phyloP scores from a whole-genome alignment of 1,140 invertebrate species.

The Drosophila dunni region DNA sequence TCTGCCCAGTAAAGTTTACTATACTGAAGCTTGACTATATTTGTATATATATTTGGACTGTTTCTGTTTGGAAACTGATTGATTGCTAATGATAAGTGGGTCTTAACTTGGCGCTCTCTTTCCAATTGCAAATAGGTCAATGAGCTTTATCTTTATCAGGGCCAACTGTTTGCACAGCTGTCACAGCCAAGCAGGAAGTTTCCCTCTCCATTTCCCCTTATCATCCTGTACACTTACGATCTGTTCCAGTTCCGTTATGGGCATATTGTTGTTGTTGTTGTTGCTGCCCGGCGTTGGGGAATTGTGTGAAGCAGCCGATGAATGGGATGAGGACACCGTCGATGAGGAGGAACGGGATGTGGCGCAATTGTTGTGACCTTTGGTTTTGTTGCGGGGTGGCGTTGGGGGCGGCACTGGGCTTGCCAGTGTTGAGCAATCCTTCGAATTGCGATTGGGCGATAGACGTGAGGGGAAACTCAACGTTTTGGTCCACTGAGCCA shows the following conservation, averaged over 20 bases:
- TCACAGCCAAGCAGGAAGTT: constrained; percentile 51
- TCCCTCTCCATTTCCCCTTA: constrained; percentile 2
- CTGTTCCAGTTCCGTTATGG: constrained; percentile 88
- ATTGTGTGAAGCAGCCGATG: constrained; percentile 64
- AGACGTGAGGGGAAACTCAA: constrained; percentile 93
- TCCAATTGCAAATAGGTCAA: constrained; percentile 65
- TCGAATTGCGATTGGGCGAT: constrained; percentile 90
- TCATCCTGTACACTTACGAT: constrained; percentile 85
- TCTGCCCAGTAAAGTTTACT: background rate
- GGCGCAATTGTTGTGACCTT: constrained; percentile 71
- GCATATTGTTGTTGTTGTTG: constrained; percentile 84
- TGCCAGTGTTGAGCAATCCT: constrained; percentile 87
- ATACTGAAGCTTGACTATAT: background rate
- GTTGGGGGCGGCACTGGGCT: constrained; percentile 85
- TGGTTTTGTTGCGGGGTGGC: constrained; percentile 85
- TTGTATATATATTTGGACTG: constrained; percentile 27
- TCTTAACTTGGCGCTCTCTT: constrained; percentile 36
- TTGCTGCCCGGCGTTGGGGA: constrained; percentile 78
- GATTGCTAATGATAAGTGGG: constrained; percentile 75
- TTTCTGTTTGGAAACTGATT: constrained; percentile 62
- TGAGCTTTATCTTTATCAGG: constrained; percentile 66
- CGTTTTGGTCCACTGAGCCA: constrained; percentile 94
- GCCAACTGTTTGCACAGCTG: constrained; percentile 67
- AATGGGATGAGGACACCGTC: constrained; percentile 84
- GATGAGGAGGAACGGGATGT: constrained; percentile 84